phyloP scores from a whole-genome alignment of 1,140 invertebrate species.

The Rhagoletis zephyria region DNA sequence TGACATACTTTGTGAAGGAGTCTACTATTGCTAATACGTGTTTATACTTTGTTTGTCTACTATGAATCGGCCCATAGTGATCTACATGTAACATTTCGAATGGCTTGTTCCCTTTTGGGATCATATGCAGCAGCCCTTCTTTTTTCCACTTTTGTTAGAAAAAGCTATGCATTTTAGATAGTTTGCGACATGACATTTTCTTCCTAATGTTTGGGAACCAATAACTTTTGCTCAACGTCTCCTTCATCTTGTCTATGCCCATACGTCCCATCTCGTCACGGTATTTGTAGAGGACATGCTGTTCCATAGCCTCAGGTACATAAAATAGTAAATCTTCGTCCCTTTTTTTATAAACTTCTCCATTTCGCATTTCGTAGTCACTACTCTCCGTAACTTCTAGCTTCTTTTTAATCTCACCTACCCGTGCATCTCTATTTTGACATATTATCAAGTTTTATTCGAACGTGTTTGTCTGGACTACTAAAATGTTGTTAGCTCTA shows the following conservation, averaged over 20 bases:
- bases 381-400: conserved; percentile 53
- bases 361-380: conserved; percentile 54
- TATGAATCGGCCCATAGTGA: conserved; percentile 65
- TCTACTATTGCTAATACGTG: conserved; percentile 69
- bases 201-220: conserved; percentile 63
- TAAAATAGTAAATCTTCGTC: conserved; percentile 59
- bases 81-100: conserved; percentile 63
- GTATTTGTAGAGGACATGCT: conserved; percentile 57
- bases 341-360: conserved; percentile 43
- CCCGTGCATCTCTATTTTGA: conserved; percentile 50
- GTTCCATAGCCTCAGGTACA: conserved; percentile 61
- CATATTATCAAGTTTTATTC: conserved; percentile 55
- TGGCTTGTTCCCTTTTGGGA: conserved; percentile 61
- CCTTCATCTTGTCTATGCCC: conserved; percentile 60
- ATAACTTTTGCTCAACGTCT: conserved; percentile 60
- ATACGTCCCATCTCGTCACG: conserved; percentile 64
- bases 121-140: conserved; percentile 61
- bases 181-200: conserved; percentile 61
- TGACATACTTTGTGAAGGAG: conserved; percentile 50
- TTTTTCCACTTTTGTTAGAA: conserved; percentile 61
- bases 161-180: conserved; percentile 64
- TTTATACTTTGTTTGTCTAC: conserved; percentile 66
- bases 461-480: conserved; percentile 52
- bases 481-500: conserved; percentile 57
- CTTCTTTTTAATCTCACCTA: conserved; percentile 15